These are phyloP conservation scores for Notamacropus eugenii DNA, from an alignment of 2,797 vertebrate genomes.

Conservation along the genomic window DNA sequence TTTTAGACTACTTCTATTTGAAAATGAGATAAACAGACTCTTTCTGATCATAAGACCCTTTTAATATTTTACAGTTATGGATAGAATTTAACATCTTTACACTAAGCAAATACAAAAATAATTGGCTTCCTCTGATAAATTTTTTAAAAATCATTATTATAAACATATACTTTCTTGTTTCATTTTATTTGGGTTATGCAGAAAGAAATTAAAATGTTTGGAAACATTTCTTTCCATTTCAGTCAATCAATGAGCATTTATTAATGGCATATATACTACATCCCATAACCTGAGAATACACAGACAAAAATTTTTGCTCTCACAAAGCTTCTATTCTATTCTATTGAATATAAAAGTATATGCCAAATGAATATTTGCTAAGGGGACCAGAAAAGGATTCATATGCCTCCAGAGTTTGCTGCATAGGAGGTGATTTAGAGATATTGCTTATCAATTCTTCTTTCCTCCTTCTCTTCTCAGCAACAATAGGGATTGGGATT, in stretches of 20 bases:
- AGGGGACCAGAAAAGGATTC: background rate
- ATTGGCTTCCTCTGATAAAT: background rate
- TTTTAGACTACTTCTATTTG: background rate
- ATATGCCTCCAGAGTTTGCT: background rate
- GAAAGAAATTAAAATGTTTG: background rate
- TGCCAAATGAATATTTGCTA: background rate
- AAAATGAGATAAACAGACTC: background rate
- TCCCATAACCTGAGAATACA: background rate
- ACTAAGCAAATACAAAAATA: background rate
- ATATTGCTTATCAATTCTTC: background rate
- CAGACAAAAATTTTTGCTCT: background rate
- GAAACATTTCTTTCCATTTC: background rate
- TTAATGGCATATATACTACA: background rate
- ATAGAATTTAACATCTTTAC: background rate
- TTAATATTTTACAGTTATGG: background rate
- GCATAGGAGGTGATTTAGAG: background rate
- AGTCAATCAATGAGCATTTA: background rate
- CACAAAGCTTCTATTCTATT: background rate
- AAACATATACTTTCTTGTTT: background rate
- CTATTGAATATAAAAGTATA: background rate
- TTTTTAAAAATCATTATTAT: background rate
- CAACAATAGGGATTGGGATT: background rate
- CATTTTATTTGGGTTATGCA: background rate
- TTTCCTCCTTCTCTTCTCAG: background rate
- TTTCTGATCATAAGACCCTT: background rate